phyloP scores from a whole-genome alignment of 2,888 invertebrate genomes.

The Melieria omissa region DNA sequence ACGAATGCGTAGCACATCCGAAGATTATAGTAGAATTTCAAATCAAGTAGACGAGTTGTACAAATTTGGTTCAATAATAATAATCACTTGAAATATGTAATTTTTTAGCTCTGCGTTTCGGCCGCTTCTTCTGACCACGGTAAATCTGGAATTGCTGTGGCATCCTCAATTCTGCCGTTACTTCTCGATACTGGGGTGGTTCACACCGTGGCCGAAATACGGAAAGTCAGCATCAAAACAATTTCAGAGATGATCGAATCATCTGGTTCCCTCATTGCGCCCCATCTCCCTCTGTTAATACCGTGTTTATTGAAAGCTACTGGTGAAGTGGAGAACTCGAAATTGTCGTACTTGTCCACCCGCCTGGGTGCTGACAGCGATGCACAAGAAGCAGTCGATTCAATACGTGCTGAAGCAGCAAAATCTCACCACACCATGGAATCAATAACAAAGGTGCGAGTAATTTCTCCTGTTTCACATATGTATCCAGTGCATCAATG shows the following conservation, averaged over 20 bases:
- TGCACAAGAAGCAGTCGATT: constrained; percentile 81
- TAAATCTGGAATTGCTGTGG: constrained; percentile 78
- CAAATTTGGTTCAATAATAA: neutral
- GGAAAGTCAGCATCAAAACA: constrained; percentile 84
- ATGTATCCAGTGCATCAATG: neutral
- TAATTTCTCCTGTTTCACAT: neutral
- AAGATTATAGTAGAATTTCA: too few species aligned
- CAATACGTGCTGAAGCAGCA: constrained; percentile 81
- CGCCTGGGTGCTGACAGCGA: constrained; percentile 76
- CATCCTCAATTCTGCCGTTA: constrained; percentile 82
- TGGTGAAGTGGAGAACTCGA: constrained; percentile 84
- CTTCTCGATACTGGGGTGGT: constrained; percentile 83
- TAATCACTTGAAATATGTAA: neutral
- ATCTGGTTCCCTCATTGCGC: constrained; percentile 81
- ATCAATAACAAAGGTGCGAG: constrained; percentile 80
- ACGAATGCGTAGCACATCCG: too few species aligned
- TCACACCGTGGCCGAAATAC: constrained; percentile 81
- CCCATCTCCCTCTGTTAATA: constrained; percentile 83
- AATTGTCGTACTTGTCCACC: constrained; percentile 83
- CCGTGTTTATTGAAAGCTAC: constrained; percentile 88
- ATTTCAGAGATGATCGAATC: constrained; percentile 86
- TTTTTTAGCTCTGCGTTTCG: constrained; percentile 75
- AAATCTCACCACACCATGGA: constrained; percentile 89
- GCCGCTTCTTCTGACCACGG: constrained; percentile 77
- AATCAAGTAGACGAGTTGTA: too few species aligned